These are phyloP conservation scores for Calonectris borealis DNA, from an alignment of 2,113 vertebrate genomes.

Conservation along the genomic window DNA sequence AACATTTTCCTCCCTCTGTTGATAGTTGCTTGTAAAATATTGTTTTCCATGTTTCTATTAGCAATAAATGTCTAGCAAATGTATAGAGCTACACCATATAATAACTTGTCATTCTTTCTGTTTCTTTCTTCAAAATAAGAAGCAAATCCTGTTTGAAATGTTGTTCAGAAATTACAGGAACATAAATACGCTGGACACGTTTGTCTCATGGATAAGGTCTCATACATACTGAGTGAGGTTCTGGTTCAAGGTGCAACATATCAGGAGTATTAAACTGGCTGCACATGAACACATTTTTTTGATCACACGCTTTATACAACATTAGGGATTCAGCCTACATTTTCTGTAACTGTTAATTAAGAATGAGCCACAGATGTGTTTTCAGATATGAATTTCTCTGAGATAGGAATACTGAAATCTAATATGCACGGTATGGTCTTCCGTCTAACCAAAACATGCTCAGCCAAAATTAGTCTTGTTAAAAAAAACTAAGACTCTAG, in stretches of 20 bases:
- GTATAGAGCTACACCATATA: not conserved
- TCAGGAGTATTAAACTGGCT: not conserved
- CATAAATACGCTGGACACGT: not conserved
- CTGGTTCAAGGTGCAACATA: not conserved
- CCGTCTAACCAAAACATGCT: not conserved
- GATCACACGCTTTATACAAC: not conserved
- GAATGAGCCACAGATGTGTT: not conserved
- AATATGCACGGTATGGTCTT: not conserved
- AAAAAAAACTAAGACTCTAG: not conserved
- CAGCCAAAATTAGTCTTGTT: not conserved
- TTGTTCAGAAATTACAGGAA: not conserved
- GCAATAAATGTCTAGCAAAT: not conserved
- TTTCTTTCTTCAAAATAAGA: not conserved
- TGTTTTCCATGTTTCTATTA: not conserved
- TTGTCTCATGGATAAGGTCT: not conserved
- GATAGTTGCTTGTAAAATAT: not conserved
- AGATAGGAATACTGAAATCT: not conserved
- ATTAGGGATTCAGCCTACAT: not conserved
- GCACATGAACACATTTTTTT: not conserved
- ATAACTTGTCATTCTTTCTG: not conserved
- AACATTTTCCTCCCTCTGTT: not conserved
- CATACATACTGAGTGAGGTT: not conserved
- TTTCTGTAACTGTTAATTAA: constrained; percentile 9
- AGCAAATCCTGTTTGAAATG: not conserved
- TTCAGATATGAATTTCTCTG: not conserved